phyloP scores from a whole-genome alignment of 2,888 invertebrate genomes.

The Zeuzera pyrina region DNA sequence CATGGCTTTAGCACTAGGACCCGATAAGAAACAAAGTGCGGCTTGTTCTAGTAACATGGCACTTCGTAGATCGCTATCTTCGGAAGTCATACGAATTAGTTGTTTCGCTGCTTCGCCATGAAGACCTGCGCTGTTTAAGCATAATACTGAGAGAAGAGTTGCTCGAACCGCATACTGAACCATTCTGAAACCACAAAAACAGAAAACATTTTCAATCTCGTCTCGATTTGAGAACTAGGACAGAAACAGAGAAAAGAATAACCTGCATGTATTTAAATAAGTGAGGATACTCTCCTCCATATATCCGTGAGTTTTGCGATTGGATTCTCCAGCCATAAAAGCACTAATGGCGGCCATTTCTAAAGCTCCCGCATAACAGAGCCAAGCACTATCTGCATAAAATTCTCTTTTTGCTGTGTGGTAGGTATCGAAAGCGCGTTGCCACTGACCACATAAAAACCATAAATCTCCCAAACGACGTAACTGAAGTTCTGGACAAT shows the following conservation, averaged over 20 bases:
- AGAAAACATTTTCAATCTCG: background rate
- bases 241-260: constrained; percentile 18
- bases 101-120: constrained; percentile 96
- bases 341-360: constrained; percentile 97
- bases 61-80: constrained; percentile 96
- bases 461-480: constrained; percentile 95
- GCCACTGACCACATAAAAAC: constrained; percentile 96
- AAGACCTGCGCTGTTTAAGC: constrained; percentile 82
- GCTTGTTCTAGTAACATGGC: constrained; percentile 96
- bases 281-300: constrained; percentile 96
- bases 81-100: constrained; percentile 95
- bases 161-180: constrained; percentile 94
- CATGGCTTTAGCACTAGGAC: constrained; percentile 78
- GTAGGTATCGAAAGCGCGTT: constrained; percentile 93
- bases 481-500: constrained; percentile 93
- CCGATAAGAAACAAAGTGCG: constrained; percentile 88
- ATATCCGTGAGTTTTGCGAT: constrained; percentile 86
- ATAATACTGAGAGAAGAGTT: constrained; percentile 90
- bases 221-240: too few relatives aligned
- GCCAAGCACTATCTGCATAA: constrained; percentile 96
- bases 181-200: constrained; percentile 70
- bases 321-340: constrained; percentile 88
- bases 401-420: constrained; percentile 98
- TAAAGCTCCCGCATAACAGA: constrained; percentile 95
- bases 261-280: constrained; percentile 93